A percentile compares a stretch with the other conserved stretches of the same genome.
Evolutionary conservation across 2,797 vertebrate genomes (phyloP).

Genomic region (Chelmon rostratus): DNA sequence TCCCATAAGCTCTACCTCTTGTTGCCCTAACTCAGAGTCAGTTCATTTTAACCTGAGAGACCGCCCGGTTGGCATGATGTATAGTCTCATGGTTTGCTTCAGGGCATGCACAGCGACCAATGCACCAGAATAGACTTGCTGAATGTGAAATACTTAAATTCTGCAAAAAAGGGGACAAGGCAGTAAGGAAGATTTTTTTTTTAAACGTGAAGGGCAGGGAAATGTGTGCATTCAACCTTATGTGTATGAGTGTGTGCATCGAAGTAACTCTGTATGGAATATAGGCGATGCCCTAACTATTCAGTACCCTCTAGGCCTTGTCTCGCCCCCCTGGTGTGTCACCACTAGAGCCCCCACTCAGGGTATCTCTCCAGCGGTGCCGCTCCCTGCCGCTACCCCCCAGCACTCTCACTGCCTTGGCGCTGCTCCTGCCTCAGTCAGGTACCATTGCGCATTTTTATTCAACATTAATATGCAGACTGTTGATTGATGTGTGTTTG

Average conservation of each 20-base stretch:
- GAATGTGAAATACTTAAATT: constrained; percentile 70
- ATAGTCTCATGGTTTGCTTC: constrained; percentile 77
- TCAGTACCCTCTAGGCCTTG: constrained; percentile 85
- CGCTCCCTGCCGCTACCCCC: constrained; percentile 89
- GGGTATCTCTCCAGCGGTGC: constrained; percentile 89
- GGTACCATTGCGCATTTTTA: constrained; percentile 68
- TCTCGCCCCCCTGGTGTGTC: constrained; percentile 87
- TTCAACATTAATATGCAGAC: constrained; percentile 10
- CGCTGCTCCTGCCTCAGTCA: constrained; percentile 79
- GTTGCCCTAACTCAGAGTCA: constrained; percentile 79
- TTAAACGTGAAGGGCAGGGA: constrained; percentile 54
- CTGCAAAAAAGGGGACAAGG: constrained; percentile 55
- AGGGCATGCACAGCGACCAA: constrained; percentile 64
- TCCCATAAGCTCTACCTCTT: constrained; percentile 82
- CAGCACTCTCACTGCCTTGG: constrained; percentile 86
- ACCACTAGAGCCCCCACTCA: constrained; percentile 87
- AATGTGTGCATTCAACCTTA: constrained; percentile 50
- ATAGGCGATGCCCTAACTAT: constrained; percentile 73
- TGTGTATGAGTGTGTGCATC: constrained; percentile 41
- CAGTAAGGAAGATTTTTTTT: constrained; percentile 42
- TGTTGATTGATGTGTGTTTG: not conserved
- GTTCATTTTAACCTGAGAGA: constrained; percentile 79
- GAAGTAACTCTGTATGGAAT: constrained; percentile 37
- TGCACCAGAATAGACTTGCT: constrained; percentile 75
- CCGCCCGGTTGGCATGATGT: constrained; percentile 77